These are phyloP conservation scores for Huso huso DNA, from an alignment of 2,797 vertebrate species.

Conservation along the genomic window DNA sequence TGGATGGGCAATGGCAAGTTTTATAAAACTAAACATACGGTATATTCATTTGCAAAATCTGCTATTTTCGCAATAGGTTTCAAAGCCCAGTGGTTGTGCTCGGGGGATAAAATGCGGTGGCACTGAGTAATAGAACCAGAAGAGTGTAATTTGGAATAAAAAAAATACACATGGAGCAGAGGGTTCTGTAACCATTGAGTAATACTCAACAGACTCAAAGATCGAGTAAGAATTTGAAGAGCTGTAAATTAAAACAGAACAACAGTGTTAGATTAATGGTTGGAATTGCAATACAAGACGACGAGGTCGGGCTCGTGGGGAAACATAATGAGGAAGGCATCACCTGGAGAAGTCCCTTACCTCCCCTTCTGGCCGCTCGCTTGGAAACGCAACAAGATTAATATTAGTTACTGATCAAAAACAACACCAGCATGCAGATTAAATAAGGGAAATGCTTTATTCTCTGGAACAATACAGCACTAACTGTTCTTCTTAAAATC, in stretches of 20 bases:
- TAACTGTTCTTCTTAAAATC: too few relatives aligned
- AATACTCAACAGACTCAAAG: not conserved
- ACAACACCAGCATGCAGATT: not conserved
- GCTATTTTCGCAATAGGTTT: constrained; percentile 43
- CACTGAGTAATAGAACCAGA: constrained; percentile 28
- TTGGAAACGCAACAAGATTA: not conserved
- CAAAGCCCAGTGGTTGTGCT: constrained; percentile 20
- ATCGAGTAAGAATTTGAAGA: constrained; percentile 20
- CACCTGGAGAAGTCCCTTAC: not conserved
- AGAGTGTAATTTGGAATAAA: not conserved
- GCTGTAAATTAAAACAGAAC: constrained; percentile 36
- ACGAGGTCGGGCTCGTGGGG: not conserved
- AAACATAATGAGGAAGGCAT: not conserved
- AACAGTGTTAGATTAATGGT: constrained; percentile 5
- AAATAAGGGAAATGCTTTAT: not conserved
- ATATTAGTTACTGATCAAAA: not conserved
- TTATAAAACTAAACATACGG: constrained; percentile 44
- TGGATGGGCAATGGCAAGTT: constrained; percentile 19
- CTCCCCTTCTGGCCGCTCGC: not conserved
- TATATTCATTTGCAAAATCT: constrained; percentile 56
- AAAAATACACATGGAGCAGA: not conserved
- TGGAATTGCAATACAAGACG: constrained; percentile 30
- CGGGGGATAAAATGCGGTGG: constrained; percentile 7
- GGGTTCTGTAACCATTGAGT: not conserved
- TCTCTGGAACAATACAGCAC: too few relatives aligned